phyloP scores from a whole-genome alignment of 1,140 invertebrate species.

The Ridgeia piscesae region DNA sequence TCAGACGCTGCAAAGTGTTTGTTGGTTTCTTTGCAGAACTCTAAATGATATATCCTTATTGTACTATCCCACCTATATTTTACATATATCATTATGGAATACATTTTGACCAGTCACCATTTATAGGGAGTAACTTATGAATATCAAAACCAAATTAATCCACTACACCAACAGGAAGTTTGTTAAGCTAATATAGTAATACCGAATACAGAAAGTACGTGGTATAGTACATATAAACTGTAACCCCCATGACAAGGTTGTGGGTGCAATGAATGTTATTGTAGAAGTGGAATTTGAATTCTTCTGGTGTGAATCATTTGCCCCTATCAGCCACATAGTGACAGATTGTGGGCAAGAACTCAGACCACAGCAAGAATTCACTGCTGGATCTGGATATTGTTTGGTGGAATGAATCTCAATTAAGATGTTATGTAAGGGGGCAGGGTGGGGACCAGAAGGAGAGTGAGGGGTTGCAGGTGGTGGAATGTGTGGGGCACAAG shows the following conservation, averaged over 20 bases:
- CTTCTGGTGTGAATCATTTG: neutral
- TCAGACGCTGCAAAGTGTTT: no score
- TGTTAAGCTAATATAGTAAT: neutral
- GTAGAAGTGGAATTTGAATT: neutral
- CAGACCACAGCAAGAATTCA: neutral
- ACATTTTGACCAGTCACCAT: neutral
- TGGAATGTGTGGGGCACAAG: neutral
- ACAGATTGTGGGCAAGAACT: neutral
- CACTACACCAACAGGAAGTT: neutral
- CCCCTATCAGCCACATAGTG: neutral
- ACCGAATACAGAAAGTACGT: neutral
- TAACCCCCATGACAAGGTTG: neutral
- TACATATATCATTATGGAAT: neutral
- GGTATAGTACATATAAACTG: neutral
- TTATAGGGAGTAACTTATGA: neutral
- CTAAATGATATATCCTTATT: neutral
- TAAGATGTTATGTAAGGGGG: neutral
- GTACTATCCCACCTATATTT: neutral
- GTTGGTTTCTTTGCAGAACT: neutral
- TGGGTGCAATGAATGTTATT: neutral
- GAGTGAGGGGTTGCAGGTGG: neutral
- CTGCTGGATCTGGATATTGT: neutral
- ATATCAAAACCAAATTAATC: neutral
- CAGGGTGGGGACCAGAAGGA: neutral
- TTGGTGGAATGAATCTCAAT: neutral